A percentile compares a stretch with the other conserved stretches of the same genome.
Conservation (phyloP, 2,113 vertebrate genomes). For the Rhinoderma darwinii region DNA sequence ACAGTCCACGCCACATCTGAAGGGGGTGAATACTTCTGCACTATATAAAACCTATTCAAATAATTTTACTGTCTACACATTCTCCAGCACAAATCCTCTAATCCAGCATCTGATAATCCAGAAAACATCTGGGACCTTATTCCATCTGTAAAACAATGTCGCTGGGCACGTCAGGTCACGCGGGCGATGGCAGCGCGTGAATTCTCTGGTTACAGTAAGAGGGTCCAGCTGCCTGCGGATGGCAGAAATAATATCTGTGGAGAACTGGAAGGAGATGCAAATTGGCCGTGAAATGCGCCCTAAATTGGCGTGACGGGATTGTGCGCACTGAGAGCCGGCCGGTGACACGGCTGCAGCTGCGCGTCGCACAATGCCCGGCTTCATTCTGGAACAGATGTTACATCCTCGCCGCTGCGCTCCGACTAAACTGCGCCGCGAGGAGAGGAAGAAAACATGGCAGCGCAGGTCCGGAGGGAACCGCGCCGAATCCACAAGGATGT, state of each 20-base stretch:
- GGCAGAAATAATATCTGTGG: slow-evolving; percentile 9
- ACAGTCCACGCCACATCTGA: too few species aligned
- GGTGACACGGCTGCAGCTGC: slow-evolving; percentile 35
- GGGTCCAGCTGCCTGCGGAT: slow-evolving; percentile 34
- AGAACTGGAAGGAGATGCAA: slow-evolving; percentile 32
- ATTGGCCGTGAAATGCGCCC: slow-evolving; percentile 33
- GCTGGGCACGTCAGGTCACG: slow-evolving; percentile 18
- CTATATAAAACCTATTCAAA: too few species aligned
- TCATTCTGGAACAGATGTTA: slow-evolving; percentile 44
- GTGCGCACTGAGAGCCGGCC: slow-evolving; percentile 14
- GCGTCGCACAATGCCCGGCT: slow-evolving; percentile 40
- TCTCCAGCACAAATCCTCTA: too few species aligned
- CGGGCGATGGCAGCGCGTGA: neutral
- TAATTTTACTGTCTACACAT: too few species aligned
- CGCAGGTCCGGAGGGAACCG: neutral
- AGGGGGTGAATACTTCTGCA: too few species aligned
- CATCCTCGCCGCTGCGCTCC: neutral
- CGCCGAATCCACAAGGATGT: too few species aligned
- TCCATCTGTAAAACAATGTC: neutral
- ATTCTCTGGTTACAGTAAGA: neutral
- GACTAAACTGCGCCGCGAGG: neutral
- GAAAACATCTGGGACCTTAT: neutral
- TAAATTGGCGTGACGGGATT: slow-evolving; percentile 24
- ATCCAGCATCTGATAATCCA: neutral
- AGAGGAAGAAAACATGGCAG: neutral